phyloP scores from a whole-genome alignment of 2,888 invertebrate genomes.

The Timema cristinae region DNA sequence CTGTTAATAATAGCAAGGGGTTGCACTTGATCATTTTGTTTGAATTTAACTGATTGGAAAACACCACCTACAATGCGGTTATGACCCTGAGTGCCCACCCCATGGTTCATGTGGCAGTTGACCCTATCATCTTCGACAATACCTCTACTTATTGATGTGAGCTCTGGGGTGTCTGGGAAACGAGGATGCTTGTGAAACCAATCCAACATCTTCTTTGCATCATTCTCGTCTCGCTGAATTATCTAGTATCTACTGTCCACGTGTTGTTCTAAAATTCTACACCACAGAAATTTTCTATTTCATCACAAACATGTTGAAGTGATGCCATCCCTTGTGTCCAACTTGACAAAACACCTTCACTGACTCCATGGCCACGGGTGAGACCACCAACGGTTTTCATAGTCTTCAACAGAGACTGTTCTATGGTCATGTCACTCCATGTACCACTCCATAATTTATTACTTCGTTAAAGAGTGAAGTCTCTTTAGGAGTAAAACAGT shows the following conservation, averaged over 20 bases:
- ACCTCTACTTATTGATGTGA: constrained; percentile 1
- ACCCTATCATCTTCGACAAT: neutral
- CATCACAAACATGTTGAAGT: too few relatives aligned
- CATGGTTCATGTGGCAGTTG: neutral
- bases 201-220: neutral
- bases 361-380: too few relatives aligned
- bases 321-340: too few relatives aligned
- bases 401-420: too few relatives aligned
- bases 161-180: neutral
- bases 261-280: too few relatives aligned
- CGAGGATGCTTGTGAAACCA: neutral
- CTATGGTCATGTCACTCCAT: too few relatives aligned
- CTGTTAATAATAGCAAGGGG: too few relatives aligned
- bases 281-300: too few relatives aligned
- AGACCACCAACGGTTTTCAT: too few relatives aligned
- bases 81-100: neutral
- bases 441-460: constrained; percentile 5
- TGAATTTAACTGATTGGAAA: neutral
- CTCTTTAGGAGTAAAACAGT: constrained; percentile 13
- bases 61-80: neutral
- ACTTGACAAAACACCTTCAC: too few relatives aligned
- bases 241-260: too few relatives aligned
- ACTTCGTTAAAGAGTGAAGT: constrained; percentile 17
- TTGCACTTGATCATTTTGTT: neutral
- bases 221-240: too few relatives aligned